Evolutionary conservation across 2,797 vertebrate species (phyloP), one percentile per base, ranked within the genome.

Genomic region (Muraenolepis orangiensis): DNA sequence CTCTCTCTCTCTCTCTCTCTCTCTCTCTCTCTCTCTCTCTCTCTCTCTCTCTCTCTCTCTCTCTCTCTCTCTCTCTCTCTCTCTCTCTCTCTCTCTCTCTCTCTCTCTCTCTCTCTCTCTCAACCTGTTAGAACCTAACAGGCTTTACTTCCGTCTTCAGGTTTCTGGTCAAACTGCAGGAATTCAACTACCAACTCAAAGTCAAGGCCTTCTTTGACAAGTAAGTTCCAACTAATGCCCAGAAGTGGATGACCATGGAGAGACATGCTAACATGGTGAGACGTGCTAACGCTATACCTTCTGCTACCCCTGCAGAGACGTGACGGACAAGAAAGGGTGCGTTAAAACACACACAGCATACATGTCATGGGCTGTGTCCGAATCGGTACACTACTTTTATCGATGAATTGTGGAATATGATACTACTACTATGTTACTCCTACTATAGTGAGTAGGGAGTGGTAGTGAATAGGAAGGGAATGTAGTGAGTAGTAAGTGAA

Each of bases 121-220:
- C 32, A 34, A 34, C n/a, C n/a, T n/a, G 32, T 34, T 34, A 40
- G 38, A 40, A 40, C 38, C 40, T 46, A 16, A 46, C 40, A 26
- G 57, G 57, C 28, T 31, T 38, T 23, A 32, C n/a, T 70, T 2
- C 13, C 66, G 32, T 10, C 4, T 70, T 34, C 85, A 99, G 98
- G 72, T 90, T 98, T 78, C 91, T 99, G 91, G 96, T 98, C 90
- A 98, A 96, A 79, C 90, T 99, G 76, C 95, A 94, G 66, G 98
- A 99, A 78, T 88, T 98, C 70, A 99, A 98, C 90, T 99, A 99
- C 87, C 96, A 96, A 67, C 90, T 99, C 73, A 96, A 96, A 88
- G 97, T 99, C 72, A 99, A 97, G 83, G 96, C 95, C 8, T 64
- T 94, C 18, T 96, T 99, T 88, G 98, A 99, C 76, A 99, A 99